These are phyloP conservation scores for Prionace glauca DNA, from an alignment of 2,797 vertebrate genomes.

Conservation along the genomic window DNA sequence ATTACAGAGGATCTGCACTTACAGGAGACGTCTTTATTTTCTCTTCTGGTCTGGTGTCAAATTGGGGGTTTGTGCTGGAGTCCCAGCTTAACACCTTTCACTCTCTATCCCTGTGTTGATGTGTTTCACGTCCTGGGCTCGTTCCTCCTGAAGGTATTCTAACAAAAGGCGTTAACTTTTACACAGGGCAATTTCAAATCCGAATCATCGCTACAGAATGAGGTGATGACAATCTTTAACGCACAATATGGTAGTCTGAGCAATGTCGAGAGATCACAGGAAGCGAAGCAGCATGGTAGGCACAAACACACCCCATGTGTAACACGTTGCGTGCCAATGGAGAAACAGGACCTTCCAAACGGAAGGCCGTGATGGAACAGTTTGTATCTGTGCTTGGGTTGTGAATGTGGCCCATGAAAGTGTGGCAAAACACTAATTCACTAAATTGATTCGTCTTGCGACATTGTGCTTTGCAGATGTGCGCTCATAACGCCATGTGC, in stretches of 20 bases:
- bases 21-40: background rate
- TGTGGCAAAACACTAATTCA: constrained; percentile 34
- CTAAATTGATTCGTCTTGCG: constrained; percentile 23
- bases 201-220: constrained; percentile 9
- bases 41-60: background rate
- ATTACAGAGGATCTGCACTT: background rate
- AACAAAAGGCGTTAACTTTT: constrained; percentile 21
- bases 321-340: constrained; percentile 14
- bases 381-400: constrained; percentile 16
- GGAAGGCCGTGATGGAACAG: constrained; percentile 18
- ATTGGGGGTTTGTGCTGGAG: background rate
- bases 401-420: constrained; percentile 1
- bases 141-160: constrained; percentile 1
- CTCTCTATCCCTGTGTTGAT: background rate
- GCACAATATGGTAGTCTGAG: constrained; percentile 32
- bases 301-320: constrained; percentile 28
- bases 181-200: background rate
- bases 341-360: constrained; percentile 29
- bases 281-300: background rate
- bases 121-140: background rate
- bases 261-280: constrained; percentile 34
- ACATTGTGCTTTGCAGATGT: constrained; percentile 20
- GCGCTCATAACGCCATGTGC: background rate
- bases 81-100: background rate
- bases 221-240: constrained; percentile 26